Evolutionary conservation across 2,113 vertebrate genomes (phyloP).

Genomic region (Actenoides lindsayi): DNA sequence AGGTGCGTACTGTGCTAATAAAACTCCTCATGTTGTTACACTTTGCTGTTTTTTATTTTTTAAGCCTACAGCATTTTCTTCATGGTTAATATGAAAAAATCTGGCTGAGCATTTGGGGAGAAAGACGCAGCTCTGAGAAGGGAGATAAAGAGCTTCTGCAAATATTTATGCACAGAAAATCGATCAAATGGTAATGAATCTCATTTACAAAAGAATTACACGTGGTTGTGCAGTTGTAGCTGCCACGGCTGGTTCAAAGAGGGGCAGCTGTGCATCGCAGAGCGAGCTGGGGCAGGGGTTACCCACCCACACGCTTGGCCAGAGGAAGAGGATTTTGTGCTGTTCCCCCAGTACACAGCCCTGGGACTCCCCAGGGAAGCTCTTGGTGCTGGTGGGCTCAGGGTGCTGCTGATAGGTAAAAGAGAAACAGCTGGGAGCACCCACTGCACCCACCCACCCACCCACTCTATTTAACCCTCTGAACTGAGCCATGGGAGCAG

Average conservation of each 20-base stretch:
- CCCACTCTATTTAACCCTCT: fast-evolving
- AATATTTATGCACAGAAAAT: neutral
- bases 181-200: neutral
- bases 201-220: neutral
- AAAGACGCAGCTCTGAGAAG: neutral
- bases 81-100: neutral
- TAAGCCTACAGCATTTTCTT: neutral
- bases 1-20: neutral
- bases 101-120: neutral
- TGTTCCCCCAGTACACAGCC: fast-evolving
- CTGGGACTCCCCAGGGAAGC: fast-evolving
- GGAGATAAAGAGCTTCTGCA: neutral
- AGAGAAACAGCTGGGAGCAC: neutral
- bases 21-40: neutral
- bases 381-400: fast-evolving
- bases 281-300: fast-evolving
- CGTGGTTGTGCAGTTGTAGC: neutral
- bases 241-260: neutral
- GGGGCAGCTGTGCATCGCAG: neutral
- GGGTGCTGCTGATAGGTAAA: neutral
- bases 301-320: fast-evolving
- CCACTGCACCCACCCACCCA: neutral
- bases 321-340: neutral
- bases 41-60: neutral
- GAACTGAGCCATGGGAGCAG: neutral